A percentile compares a stretch with the other conserved stretches of the same genome.
phyloP scores from a whole-genome alignment of 64 coral and sea anemone genomes.

The Orbicella faveolata region DNA sequence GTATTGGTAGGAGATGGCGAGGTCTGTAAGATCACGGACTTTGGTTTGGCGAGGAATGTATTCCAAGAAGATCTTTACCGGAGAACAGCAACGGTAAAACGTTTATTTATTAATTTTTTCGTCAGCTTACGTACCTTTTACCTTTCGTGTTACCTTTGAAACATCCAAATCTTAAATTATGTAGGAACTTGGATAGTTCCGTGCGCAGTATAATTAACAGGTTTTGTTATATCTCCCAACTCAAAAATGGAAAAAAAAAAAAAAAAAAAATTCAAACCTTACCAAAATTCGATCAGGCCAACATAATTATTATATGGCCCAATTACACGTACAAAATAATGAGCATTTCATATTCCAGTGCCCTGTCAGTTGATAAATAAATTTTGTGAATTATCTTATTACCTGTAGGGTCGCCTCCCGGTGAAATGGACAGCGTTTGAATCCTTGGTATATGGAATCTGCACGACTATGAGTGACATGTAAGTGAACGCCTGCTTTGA shows the following conservation, averaged over 20 bases:
- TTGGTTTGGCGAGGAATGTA: conserved; percentile 55
- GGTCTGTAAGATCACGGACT: conserved; percentile 64
- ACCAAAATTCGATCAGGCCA: too few species aligned
- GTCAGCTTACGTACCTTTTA: too few species aligned
- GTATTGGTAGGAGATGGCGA: conserved; percentile 57
- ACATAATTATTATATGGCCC: too few species aligned
- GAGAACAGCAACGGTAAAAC: conserved; percentile 35
- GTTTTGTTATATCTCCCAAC: too few species aligned
- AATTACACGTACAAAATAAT: too few species aligned
- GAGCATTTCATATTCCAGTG: background rate
- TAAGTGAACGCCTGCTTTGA: conserved; percentile 23
- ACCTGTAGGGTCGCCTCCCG: conserved; percentile 59
- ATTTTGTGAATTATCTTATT: background rate
- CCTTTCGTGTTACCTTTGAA: too few species aligned
- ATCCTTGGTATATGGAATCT: conserved; percentile 54
- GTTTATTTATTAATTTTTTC: too few species aligned
- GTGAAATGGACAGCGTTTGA: conserved; percentile 83
- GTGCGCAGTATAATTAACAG: too few species aligned
- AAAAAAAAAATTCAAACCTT: too few species aligned
- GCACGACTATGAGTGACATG: conserved; percentile 74
- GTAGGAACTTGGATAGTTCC: too few species aligned
- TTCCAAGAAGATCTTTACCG: conserved; percentile 51
- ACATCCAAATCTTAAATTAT: too few species aligned
- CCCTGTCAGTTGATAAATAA: background rate
- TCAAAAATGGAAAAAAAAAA: too few species aligned